These are phyloP conservation scores for Proterorhinus semilunaris DNA, from an alignment of 2,113 vertebrate genomes.

Conservation along the genomic window DNA sequence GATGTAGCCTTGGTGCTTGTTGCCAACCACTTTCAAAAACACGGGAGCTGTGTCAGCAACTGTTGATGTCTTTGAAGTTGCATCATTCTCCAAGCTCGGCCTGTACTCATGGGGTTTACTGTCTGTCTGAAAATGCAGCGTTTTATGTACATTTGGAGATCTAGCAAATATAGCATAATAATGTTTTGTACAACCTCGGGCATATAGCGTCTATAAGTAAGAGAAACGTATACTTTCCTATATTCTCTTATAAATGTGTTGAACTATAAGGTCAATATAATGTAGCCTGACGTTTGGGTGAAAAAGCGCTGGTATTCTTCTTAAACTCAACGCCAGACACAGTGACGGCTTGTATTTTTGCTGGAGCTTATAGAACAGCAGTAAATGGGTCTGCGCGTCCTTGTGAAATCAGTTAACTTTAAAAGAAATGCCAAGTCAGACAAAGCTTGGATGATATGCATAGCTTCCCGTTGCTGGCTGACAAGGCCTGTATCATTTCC, in stretches of 20 bases:
- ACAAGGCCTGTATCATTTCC: constrained; percentile 21
- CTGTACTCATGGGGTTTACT: neutral
- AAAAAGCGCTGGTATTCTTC: too few relatives aligned
- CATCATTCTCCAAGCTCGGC: neutral
- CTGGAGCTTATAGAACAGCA: neutral
- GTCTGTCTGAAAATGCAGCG: neutral
- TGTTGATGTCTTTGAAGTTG: neutral
- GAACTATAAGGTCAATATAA: too few relatives aligned
- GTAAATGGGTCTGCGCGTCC: constrained; percentile 4
- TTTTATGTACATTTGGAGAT: neutral
- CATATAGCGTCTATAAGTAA: too few relatives aligned
- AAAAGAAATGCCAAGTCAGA: constrained; percentile 42
- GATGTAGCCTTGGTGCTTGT: neutral
- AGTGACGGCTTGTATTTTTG: neutral
- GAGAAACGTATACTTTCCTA: too few relatives aligned
- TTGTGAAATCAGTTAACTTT: constrained; percentile 14
- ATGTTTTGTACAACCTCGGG: too few relatives aligned
- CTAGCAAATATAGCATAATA: too few relatives aligned
- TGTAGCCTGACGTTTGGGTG: too few relatives aligned
- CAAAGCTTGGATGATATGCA: constrained; percentile 38
- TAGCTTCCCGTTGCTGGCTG: constrained; percentile 26
- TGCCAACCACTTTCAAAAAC: neutral
- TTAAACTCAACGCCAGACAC: too few relatives aligned
- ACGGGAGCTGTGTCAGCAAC: constrained; percentile 4
- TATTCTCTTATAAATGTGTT: too few relatives aligned